A percentile compares a stretch with the other conserved stretches of the same genome.
Conservation (phyloP, 2,888 invertebrate genomes). For the Meganola albula region DNA sequence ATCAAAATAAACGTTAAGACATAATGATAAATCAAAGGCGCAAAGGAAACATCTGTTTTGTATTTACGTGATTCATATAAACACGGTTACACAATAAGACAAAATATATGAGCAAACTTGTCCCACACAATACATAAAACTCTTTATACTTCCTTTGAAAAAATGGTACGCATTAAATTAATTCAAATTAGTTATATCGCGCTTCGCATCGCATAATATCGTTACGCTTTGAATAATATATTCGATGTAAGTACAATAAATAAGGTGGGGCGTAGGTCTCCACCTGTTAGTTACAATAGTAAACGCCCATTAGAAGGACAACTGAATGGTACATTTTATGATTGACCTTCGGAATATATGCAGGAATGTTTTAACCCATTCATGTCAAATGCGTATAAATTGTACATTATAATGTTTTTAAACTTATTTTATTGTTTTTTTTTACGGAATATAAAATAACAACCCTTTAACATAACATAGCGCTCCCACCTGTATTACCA, state of each 20-base stretch:
- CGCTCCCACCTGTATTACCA: no score
- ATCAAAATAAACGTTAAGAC: slow-evolving; percentile 31
- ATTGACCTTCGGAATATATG: slow-evolving; percentile 18
- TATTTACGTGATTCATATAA: slow-evolving; percentile 36
- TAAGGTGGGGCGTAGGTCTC: slow-evolving; percentile 63
- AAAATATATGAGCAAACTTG: slow-evolving; percentile 41
- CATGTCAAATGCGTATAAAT: slow-evolving; percentile 24
- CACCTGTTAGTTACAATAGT: slow-evolving; percentile 48
- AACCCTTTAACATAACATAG: no score
- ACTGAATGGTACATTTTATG: slow-evolving; percentile 15
- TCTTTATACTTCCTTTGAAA: slow-evolving; percentile 51
- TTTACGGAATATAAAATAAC: no score
- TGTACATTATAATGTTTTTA: no score
- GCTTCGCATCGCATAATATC: slow-evolving; percentile 54
- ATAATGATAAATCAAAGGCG: slow-evolving; percentile 41
- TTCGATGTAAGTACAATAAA: slow-evolving; percentile 53
- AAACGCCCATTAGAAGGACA: slow-evolving; percentile 43
- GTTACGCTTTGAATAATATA: slow-evolving; percentile 67
- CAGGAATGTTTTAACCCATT: slow-evolving; percentile 21
- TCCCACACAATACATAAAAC: slow-evolving; percentile 40
- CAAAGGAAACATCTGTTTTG: slow-evolving; percentile 51
- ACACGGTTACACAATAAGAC: slow-evolving; percentile 44
- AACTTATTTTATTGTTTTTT: no score
- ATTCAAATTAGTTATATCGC: slow-evolving; percentile 64
- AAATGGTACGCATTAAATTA: slow-evolving; percentile 54